Conservation (phyloP, 2,888 invertebrate genomes). For the Dorcus hopei region DNA sequence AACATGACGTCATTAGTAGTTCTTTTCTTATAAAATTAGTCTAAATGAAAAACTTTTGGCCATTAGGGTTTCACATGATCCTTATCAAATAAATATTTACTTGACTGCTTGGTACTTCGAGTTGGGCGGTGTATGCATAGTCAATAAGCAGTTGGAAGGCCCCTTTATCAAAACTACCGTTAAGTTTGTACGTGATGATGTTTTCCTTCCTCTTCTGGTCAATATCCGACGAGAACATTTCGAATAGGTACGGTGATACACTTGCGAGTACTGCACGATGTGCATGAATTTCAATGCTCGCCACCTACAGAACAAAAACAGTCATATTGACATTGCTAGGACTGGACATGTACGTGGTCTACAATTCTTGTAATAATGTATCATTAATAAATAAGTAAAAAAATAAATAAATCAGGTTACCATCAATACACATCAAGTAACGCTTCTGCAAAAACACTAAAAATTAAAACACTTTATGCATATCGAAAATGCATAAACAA, state of each 20-base stretch:
- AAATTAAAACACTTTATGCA: constrained; percentile 45
- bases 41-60: too few species aligned
- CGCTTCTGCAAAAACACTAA: constrained; percentile 48
- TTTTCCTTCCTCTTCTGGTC: constrained; percentile 52
- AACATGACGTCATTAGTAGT: too few species aligned
- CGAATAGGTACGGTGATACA: constrained; percentile 73
- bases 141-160: constrained; percentile 75
- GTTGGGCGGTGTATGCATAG: constrained; percentile 77
- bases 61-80: too few species aligned
- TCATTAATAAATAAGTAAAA: constrained; percentile 2
- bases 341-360: background rate
- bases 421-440: constrained; percentile 40
- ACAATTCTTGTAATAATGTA: too few species aligned
- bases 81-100: constrained; percentile 33
- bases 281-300: constrained; percentile 67
- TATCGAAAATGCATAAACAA: constrained; percentile 9
- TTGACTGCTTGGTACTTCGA: constrained; percentile 52
- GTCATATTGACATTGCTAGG: constrained; percentile 3
- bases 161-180: constrained; percentile 61
- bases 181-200: constrained; percentile 59
- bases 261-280: constrained; percentile 80
- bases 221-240: constrained; percentile 63
- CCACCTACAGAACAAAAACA: constrained; percentile 53
- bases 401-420: constrained; percentile 38
- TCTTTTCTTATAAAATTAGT: too few species aligned